Evolutionary conservation across 2,888 invertebrate genomes (phyloP).

Genomic region (Hypsopygia costalis): DNA sequence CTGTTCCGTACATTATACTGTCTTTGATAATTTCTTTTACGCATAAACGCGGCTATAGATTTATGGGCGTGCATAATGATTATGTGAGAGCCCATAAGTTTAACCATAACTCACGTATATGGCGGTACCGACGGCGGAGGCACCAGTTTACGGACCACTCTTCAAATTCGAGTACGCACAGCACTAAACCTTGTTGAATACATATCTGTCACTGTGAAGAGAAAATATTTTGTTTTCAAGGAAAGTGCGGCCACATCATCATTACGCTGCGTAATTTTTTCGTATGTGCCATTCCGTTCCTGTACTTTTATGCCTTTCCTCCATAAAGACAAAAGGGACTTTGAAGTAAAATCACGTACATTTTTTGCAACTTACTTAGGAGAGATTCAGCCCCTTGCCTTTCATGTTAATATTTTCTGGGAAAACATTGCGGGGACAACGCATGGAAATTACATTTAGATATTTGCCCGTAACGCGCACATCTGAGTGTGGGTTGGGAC

Average conservation of each 20-base stretch:
- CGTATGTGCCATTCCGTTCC: slow-evolving; percentile 75
- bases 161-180: slow-evolving; percentile 24
- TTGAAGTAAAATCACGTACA: slow-evolving; percentile 81
- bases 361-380: slow-evolving; percentile 81
- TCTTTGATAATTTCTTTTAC: not conserved
- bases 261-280: slow-evolving; percentile 78
- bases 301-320: slow-evolving; percentile 77
- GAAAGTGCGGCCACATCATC: slow-evolving; percentile 76
- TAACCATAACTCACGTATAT: not conserved
- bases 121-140: not conserved
- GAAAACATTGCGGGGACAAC: slow-evolving; percentile 80
- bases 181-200: slow-evolving; percentile 62
- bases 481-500: slow-evolving; percentile 72
- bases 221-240: slow-evolving; percentile 74
- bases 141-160: slow-evolving; percentile 6
- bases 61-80: not conserved
- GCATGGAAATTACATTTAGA: slow-evolving; percentile 81
- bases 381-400: slow-evolving; percentile 78
- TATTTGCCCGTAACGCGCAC: slow-evolving; percentile 76
- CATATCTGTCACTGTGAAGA: slow-evolving; percentile 69
- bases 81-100: not conserved
- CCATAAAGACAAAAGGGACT: slow-evolving; percentile 80
- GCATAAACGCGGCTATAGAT: not conserved
- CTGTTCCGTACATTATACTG: no score
- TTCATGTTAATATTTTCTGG: slow-evolving; percentile 80